phyloP scores from a whole-genome alignment of 2,113 vertebrate species.

The Channa maculata region DNA sequence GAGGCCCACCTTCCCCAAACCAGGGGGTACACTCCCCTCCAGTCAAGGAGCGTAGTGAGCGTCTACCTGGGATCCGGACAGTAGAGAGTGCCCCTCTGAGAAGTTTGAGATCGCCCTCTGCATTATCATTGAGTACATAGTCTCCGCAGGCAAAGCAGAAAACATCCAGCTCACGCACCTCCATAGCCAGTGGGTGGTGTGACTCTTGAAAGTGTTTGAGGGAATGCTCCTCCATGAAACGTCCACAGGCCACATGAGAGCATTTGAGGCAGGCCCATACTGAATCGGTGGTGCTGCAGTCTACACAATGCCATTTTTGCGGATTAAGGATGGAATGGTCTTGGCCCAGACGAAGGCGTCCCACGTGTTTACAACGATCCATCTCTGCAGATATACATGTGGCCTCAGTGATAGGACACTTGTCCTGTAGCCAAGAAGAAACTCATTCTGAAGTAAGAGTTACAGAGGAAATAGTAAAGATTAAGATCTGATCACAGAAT shows the following conservation, averaged over 20 bases:
- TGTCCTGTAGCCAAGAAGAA: constrained; percentile 68
- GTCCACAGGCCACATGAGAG: constrained; percentile 95
- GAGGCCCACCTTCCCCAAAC: constrained; percentile 71
- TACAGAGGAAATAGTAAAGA: neutral
- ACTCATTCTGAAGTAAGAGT: constrained; percentile 69
- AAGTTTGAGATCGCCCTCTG: constrained; percentile 95
- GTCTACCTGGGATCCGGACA: constrained; percentile 85
- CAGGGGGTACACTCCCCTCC: constrained; percentile 79
- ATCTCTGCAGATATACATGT: constrained; percentile 85
- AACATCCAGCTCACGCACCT: constrained; percentile 94
- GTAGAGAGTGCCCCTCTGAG: constrained; percentile 92
- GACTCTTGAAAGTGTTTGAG: constrained; percentile 93
- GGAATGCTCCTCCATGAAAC: constrained; percentile 95
- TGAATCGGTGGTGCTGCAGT: constrained; percentile 93
- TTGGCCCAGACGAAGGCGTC: constrained; percentile 94
- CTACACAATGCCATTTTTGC: constrained; percentile 95
- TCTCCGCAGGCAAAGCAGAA: constrained; percentile 97
- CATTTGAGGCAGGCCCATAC: constrained; percentile 99
- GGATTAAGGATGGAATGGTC: constrained; percentile 99
- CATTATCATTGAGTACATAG: constrained; percentile 97
- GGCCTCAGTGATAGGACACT: constrained; percentile 81
- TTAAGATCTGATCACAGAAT: neutral
- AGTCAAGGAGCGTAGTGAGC: constrained; percentile 88
- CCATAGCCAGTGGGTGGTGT: constrained; percentile 94
- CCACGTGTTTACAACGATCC: constrained; percentile 99